Base-by-base conservation (phyloP, 2,888 invertebrate genomes). In the Dichetophora obliterata region DNA sequence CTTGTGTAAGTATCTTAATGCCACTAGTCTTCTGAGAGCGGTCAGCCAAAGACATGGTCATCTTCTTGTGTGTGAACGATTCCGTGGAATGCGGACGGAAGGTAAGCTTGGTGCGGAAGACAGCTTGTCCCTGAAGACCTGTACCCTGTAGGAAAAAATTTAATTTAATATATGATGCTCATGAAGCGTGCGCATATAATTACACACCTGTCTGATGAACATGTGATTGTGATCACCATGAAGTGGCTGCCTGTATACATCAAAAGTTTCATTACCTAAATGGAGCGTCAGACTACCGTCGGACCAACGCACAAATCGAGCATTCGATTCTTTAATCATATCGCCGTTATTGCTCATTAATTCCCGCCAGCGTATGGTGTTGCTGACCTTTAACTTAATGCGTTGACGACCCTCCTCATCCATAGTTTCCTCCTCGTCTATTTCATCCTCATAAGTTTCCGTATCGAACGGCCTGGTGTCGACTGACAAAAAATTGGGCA, bases 31-130 rank as follows among this genome's bases (percentile, higher is more conserved):
- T 98, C 71, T 96, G 94, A 61, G 97, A 95, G 73, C 98, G 92
- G 90, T 99, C 99, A 0, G 99, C 99, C 82, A 99, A 91, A 0
- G 98, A 98, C 90, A 99, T 92, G 0, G 99, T 99, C 95, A 99
- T 98, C 92, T 99, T 99, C 82, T 98, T 93, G 89, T 99, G 99
- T 0, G 99, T 99, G 90, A 98, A 98, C 27, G 98, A 98, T 88
- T 99, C 99, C 0, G 99, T 99, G 0, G 99, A 99, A 88, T 98
- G 98, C 0, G 99, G 99, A 61, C 99, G 92, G 94, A 99, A 99
- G 1, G 97, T 96, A 0, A 99, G 91, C 89, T 99, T 99, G 0
- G 98, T 98, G 57, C 96, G 92, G 91, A 99, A 99, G 43, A 99
- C 97, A 0, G 98, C 96, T 89, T 99, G 99, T 0, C 98, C 99